Evolutionary conservation across 2,888 invertebrate genomes (phyloP), one percentile per base, ranked within the genome.

Genomic region (Macroteleia sp.): DNA sequence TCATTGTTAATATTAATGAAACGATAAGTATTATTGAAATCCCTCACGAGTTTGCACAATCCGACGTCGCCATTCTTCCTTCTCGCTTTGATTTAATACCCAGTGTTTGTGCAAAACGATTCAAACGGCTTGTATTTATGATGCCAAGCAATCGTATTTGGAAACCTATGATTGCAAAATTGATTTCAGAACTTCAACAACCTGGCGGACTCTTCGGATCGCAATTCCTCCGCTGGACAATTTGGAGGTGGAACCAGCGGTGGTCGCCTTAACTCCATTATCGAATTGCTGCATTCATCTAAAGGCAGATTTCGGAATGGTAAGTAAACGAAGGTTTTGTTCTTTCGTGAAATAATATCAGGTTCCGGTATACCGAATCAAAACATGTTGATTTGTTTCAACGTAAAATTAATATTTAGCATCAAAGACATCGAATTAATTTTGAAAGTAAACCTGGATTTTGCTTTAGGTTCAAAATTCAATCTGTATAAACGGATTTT

Each of bases 191-290:
- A 87, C 80, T 80, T 86, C 84, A 86, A 87, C 90, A 90, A 87
- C 87, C 90, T 91, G 91, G 90, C 90, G 90, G 85, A 91, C 87
- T 81, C 87, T 83, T 86, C 85, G 82, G 87, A 90, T 78, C 88
- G 85, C 69, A 86, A 88, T 81, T 85, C 84, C 84, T 87, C 87
- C 86, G 86, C 87, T 85, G 86, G 89, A 87, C 86, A 88, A 82
- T 87, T 85, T 81, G 86, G 88, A 85, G 88, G 88, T 85, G 85
- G 87, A 77, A 83, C 86, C 85, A 85, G 85, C 81, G 82, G 79
- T 71, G 88, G 89, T 83, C 90, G 90, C 70, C 88, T 90, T 73
- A 87, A 85, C 81, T 89, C 90, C 83, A 91, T 91, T 82, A 90
- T 91, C 85, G 89, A 91, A 79, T 89, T 89, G 82, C 87, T 90